Percentiles rank a stretch among this genome's conserved stretches.
These are phyloP conservation scores for Zaprionus africanus DNA, from an alignment of 1,140 invertebrate species.

Conservation along the genomic window DNA sequence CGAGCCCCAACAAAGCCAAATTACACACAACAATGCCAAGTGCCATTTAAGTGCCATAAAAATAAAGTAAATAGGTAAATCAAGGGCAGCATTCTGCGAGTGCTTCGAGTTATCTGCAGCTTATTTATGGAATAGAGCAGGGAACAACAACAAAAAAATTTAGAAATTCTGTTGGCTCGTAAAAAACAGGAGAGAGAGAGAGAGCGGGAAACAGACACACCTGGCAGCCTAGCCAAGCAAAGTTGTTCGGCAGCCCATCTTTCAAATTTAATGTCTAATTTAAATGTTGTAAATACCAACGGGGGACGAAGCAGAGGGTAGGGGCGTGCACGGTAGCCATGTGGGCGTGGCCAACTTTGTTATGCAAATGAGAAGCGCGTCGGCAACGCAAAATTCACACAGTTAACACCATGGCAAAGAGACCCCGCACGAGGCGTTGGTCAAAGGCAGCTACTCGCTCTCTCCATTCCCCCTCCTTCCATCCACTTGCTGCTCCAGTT, in stretches of 20 bases:
- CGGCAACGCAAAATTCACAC: constrained; percentile 68
- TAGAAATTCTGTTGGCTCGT: constrained; percentile 21
- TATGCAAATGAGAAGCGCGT: constrained; percentile 75
- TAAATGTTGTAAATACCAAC: constrained; percentile 80
- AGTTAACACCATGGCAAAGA: constrained; percentile 67
- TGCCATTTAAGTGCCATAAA: constrained; percentile 75
- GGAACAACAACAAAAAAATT: constrained; percentile 23
- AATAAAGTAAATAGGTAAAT: constrained; percentile 81
- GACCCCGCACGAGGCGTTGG: constrained; percentile 39
- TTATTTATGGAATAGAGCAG: constrained; percentile 50
- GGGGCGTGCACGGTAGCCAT: constrained; percentile 16
- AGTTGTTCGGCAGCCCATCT: constrained; percentile 77
- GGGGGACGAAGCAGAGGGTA: constrained; percentile 2
- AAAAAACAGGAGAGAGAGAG: constrained; percentile 37
- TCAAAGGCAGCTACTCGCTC: constrained; percentile 50
- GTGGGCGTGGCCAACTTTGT: constrained; percentile 67
- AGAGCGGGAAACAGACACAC: constrained; percentile 43
- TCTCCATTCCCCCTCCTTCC: not conserved
- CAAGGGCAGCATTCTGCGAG: constrained; percentile 44
- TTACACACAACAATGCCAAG: constrained; percentile 64
- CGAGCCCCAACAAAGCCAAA: constrained; percentile 60
- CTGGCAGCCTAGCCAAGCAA: constrained; percentile 46
- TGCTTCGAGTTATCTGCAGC: constrained; percentile 69
- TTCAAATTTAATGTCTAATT: constrained; percentile 83
- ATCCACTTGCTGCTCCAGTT: constrained; percentile 53